These are phyloP conservation scores for Anguilla pacifica DNA, from an alignment of 2,797 vertebrate genomes.

Conservation along the genomic window DNA sequence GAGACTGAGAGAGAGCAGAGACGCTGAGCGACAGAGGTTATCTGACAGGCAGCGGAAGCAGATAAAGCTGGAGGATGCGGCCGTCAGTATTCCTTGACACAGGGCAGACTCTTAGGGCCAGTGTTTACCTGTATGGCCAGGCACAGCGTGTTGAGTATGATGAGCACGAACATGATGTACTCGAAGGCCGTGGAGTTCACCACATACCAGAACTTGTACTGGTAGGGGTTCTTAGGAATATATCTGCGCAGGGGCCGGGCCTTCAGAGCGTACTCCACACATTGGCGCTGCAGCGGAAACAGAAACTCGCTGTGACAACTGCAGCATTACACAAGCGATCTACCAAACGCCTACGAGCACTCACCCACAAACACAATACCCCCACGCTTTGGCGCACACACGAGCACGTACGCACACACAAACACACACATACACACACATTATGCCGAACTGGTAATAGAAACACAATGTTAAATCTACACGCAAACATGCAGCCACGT, in stretches of 20 bases:
- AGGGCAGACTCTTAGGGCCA: background rate
- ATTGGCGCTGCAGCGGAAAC: constrained; percentile 83
- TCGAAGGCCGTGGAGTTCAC: constrained; percentile 98
- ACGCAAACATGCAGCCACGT: background rate
- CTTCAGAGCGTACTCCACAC: constrained; percentile 97
- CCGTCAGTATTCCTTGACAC: background rate
- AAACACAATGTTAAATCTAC: background rate
- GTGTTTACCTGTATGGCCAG: constrained; percentile 94
- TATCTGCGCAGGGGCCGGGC: constrained; percentile 93
- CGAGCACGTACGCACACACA: background rate
- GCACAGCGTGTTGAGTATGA: constrained; percentile 99
- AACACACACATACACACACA: background rate
- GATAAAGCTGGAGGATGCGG: background rate
- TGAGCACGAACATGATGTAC: constrained; percentile 99
- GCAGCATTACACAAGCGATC: background rate
- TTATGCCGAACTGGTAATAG: background rate
- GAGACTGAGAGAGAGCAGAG: background rate
- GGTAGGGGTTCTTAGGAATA: constrained; percentile 98
- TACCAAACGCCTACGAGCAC: background rate
- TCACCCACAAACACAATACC: background rate
- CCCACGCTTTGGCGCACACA: background rate
- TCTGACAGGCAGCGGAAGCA: background rate
- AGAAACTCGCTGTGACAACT: constrained; percentile 7
- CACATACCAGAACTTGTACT: constrained; percentile 99
- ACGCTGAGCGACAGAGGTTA: background rate